phyloP scores from a whole-genome alignment of 2,888 invertebrate genomes.

The Trissonchulus latispiculum region DNA sequence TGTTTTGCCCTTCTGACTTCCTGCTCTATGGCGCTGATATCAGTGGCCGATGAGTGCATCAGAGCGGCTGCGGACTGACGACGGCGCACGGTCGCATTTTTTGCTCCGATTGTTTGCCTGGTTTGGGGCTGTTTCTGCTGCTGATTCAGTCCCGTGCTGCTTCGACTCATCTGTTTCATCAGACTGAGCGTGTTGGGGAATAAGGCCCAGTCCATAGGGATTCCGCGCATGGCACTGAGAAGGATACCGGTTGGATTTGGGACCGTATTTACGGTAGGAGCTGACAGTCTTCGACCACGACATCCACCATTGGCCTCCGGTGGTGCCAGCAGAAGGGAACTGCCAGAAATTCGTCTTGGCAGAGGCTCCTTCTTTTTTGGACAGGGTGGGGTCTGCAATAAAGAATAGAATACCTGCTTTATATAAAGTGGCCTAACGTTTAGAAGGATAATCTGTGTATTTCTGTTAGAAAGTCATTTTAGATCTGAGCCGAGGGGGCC shows the following conservation, averaged over 20 bases:
- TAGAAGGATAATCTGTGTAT: too few species aligned
- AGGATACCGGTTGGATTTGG: not conserved
- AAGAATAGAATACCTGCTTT: too few species aligned
- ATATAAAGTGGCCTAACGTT: too few species aligned
- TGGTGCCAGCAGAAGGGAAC: not conserved
- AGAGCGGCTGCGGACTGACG: not conserved
- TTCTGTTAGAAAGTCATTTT: too few species aligned
- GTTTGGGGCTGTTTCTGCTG: not conserved
- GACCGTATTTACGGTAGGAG: not conserved
- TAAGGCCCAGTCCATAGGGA: not conserved
- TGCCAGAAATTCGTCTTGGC: too few species aligned
- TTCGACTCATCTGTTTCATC: too few species aligned
- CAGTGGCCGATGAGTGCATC: not conserved
- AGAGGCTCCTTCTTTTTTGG: too few species aligned
- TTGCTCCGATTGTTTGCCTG: not conserved
- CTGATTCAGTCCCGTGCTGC: not conserved
- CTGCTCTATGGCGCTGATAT: not conserved
- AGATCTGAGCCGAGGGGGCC: too few species aligned
- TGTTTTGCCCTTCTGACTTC: not conserved
- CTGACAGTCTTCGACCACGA: not conserved
- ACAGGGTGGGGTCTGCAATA: too few species aligned
- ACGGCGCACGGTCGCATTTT: not conserved
- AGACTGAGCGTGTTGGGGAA: not conserved
- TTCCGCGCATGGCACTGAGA: not conserved
- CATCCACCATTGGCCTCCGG: not conserved